phyloP scores from a whole-genome alignment of 2,113 vertebrate species.

The Scartelaos histophorus region DNA sequence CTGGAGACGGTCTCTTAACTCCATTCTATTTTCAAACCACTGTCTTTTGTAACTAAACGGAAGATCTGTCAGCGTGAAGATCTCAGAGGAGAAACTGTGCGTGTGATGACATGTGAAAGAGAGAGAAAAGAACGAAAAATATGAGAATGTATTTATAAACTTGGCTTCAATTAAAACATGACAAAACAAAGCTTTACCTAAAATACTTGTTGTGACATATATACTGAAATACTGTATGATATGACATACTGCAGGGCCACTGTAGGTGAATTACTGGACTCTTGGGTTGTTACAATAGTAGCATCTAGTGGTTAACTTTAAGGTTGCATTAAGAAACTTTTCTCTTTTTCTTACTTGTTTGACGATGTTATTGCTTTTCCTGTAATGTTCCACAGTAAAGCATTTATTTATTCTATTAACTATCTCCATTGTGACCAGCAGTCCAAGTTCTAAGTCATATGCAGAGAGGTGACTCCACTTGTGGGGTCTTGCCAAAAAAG shows the following conservation, averaged over 20 bases:
- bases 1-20: slow-evolving; percentile 2
- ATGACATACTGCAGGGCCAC: background rate
- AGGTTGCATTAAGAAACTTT: background rate
- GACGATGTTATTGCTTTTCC: too few species aligned
- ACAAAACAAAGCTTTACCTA: background rate
- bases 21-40: slow-evolving; percentile 8
- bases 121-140: background rate
- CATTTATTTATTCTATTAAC: too few species aligned
- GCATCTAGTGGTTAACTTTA: background rate
- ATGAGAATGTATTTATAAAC: slow-evolving; percentile 7
- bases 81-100: background rate
- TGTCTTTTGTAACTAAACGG: background rate
- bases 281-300: background rate
- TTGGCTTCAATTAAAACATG: background rate
- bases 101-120: background rate
- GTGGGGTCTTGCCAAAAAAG: too few species aligned
- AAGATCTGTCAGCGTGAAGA: slow-evolving; percentile 8
- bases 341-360: too few species aligned
- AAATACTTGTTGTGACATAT: background rate
- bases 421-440: too few species aligned
- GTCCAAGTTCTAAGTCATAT: too few species aligned
- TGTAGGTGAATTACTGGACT: background rate
- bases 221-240: background rate
- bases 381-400: too few species aligned
- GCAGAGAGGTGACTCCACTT: too few species aligned